Evolutionary conservation across 2,888 invertebrate genomes (phyloP), one percentile per base, ranked within the genome.

Genomic region (Timema cristinae): DNA sequence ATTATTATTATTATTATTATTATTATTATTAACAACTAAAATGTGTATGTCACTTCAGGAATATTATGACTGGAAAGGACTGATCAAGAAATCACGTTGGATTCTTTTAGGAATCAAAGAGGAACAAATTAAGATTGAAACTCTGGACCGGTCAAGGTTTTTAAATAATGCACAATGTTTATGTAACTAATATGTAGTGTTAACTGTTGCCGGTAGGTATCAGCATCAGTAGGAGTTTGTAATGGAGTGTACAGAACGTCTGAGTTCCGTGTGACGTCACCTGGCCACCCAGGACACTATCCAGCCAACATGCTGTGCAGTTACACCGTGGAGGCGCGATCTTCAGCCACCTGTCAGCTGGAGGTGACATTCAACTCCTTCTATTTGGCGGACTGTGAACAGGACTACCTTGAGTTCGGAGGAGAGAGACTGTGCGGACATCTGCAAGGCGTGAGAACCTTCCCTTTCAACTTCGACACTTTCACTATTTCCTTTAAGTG

Each of bases 231-330:
- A 32, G 32, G 32, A 32, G 32, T 32, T 32, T 32, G 32, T 32
- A 1, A 4, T 32, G 32, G 32, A 32, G 32, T 32, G 32, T 32
- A 32, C 32, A 32, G 32, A 13, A n/a, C 13, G n/a, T 32, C 59
- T 16, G 59, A 59, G 59, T 59, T 59, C 15, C 13, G n/a, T 7
- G 16, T 59, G 59, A 59, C 59, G 59, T 59, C 59, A 8, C 59
- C 59, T 7, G 16, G 8, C 59, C n/a, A 59, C 15, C 59, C 59
- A 9, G 59, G 16, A 15, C 59, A 13, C 59, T 59, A 59, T 9
- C 59, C 59, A 13, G n/a, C 47, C 16, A 63, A 47, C 63, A 6
- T 13, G 47, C 16, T 48, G 47, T 63, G 63, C 63, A 32, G 11
- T 10, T 63, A 63, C 63, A 6, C 48, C 47, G 63, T 63, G 63